Evolutionary conservation across 2,797 vertebrate genomes (phyloP), one percentile per base, ranked within the genome.

Genomic region (Cercopithecus neglectus): DNA sequence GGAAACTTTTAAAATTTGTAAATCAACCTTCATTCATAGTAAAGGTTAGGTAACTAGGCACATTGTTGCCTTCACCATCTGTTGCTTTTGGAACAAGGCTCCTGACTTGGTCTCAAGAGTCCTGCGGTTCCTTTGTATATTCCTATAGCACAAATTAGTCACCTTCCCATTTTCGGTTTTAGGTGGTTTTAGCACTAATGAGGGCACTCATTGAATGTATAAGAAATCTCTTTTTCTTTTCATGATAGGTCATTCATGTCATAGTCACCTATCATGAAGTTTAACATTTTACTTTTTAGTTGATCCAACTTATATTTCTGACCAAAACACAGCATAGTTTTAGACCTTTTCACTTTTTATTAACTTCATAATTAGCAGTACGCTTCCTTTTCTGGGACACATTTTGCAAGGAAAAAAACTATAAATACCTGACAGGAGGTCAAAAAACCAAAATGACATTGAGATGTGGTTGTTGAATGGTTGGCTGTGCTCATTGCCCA

Each of bases 261-360:
- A 11, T 21, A 36, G 61, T 72, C 64, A 48, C 5, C 7, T 33
- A 28, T 94, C 48, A 61, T 17, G 72, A 36, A 80, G 41, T 93
- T 94, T 36, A 94, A 22, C 67, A 67, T 79, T 94, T 92, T 93
- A 74, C 53, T 93, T 95, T 91, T 94, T 75, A 70, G 39, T 92
- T 90, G 48, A 92, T 59, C 21, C 9, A 70, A 12, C 13, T 36
- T 53, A 9, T 74, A 85, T 95, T 91, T 64, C 53, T 79, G 19
- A 82, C 26, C 33, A 48, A 76, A 91, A 74, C 44, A 53, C 5
- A 91, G 53, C 44, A 28, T 30, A 17, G 16, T 89, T 41, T 84
- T 85, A 39, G 22, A 67, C 64, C 8, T 86, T 70, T 95, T 78
- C 5, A 80, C 59, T 80, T 83, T 96, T 93, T 86, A 2, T 61